Conservation (phyloP, 1,140 invertebrate genomes). For the Drosophila nigromelanica region DNA sequence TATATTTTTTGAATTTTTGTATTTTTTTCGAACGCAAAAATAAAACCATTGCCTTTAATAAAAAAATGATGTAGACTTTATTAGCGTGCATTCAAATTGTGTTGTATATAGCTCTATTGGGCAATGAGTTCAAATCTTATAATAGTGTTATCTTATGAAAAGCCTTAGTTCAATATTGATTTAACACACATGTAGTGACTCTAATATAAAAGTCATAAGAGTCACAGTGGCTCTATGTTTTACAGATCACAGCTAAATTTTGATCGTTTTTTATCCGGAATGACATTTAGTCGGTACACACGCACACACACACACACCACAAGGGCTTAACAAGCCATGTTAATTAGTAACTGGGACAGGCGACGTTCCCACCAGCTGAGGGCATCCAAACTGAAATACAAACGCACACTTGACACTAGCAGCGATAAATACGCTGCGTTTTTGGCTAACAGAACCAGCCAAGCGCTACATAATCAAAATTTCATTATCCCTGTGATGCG, state of each 20-base stretch:
- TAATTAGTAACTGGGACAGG: constrained; percentile 43
- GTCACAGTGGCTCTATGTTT: background rate
- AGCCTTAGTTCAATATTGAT: too few relatives aligned
- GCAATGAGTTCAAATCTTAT: too few relatives aligned
- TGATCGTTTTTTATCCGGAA: constrained; percentile 9
- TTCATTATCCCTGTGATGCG: constrained; percentile 82
- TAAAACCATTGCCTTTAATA: too few relatives aligned
- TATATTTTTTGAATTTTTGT: too few relatives aligned
- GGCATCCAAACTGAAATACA: constrained; percentile 30
- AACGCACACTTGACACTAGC: constrained; percentile 49
- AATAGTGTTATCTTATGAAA: too few relatives aligned
- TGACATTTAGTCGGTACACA: constrained; percentile 7
- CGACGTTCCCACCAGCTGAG: constrained; percentile 7
- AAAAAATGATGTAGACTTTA: too few relatives aligned
- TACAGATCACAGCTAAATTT: background rate
- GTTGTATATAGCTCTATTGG: too few relatives aligned
- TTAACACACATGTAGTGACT: too few relatives aligned
- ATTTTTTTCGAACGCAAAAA: too few relatives aligned
- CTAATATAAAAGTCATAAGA: too few relatives aligned
- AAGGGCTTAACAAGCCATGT: constrained; percentile 39
- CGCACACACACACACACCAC: background rate
- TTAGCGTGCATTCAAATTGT: too few relatives aligned
- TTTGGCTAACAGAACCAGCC: constrained; percentile 52
- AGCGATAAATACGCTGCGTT: constrained; percentile 50
- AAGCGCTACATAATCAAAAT: constrained; percentile 80